These are phyloP conservation scores for Ochlodes sylvanus DNA, from an alignment of 2,888 invertebrate species.

Conservation along the genomic window DNA sequence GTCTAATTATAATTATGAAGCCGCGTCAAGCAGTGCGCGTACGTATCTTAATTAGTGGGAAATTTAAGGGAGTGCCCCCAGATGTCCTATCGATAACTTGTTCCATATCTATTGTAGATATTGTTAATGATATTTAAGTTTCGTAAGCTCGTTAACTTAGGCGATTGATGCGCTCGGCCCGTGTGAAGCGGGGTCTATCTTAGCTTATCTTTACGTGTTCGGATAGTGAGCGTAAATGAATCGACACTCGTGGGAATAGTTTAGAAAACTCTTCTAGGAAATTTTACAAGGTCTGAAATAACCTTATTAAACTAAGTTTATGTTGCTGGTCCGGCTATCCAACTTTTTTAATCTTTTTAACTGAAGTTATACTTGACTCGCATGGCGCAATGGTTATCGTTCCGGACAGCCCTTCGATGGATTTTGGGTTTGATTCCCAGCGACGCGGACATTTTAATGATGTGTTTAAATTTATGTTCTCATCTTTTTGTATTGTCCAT, in stretches of 20 bases:
- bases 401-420: too few relatives aligned
- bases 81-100: constrained; percentile 54
- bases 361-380: too few relatives aligned
- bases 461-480: too few relatives aligned
- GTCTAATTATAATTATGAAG: not conserved
- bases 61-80: constrained; percentile 50
- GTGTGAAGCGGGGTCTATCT: constrained; percentile 8
- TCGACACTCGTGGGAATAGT: constrained; percentile 13
- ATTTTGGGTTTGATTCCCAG: too few relatives aligned
- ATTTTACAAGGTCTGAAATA: too few relatives aligned
- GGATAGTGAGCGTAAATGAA: constrained; percentile 6
- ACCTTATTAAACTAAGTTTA: too few relatives aligned
- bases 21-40: constrained; percentile 14
- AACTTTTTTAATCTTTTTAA: too few relatives aligned
- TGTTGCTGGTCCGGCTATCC: too few relatives aligned
- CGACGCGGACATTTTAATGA: too few relatives aligned
- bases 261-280: not conserved
- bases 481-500: too few relatives aligned
- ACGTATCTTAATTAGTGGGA: constrained; percentile 53
- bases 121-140: constrained; percentile 63
- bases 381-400: too few relatives aligned
- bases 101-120: constrained; percentile 51
- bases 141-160: constrained; percentile 51
- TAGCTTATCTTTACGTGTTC: not conserved
- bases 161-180: constrained; percentile 5